A percentile compares a stretch with the other conserved stretches of the same genome.
phyloP scores from a whole-genome alignment of 2,113 vertebrate species.

The Seriola quinqueradiata region DNA sequence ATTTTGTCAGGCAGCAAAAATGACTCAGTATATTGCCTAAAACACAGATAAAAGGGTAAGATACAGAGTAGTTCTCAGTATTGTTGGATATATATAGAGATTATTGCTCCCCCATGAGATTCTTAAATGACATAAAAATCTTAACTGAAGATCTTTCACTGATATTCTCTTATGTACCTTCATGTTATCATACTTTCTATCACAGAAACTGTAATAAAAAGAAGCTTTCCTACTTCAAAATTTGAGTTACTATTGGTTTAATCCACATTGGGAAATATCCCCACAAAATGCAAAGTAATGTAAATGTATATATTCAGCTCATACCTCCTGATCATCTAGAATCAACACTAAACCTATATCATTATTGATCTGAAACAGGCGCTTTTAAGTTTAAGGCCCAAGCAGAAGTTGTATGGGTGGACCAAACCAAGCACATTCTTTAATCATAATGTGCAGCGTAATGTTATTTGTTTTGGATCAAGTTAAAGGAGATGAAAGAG shows the following conservation, averaged over 20 bases:
- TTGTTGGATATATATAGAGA: background rate
- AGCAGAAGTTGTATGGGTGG: slow-evolving; percentile 30
- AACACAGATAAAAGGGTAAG: slow-evolving; percentile 13
- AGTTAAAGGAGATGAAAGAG: slow-evolving; percentile 69
- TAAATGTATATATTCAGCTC: background rate
- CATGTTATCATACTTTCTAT: background rate
- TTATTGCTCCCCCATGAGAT: background rate
- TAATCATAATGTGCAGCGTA: slow-evolving; percentile 52
- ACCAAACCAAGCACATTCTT: slow-evolving; percentile 48
- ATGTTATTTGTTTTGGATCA: slow-evolving; percentile 70
- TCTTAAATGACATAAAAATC: background rate
- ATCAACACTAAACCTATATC: slow-evolving; percentile 1
- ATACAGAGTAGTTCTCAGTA: background rate
- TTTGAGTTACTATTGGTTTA: background rate
- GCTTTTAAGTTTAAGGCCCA: slow-evolving; percentile 2
- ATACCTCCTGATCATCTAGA: slow-evolving; percentile 5
- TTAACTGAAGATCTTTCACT: background rate
- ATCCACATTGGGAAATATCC: background rate
- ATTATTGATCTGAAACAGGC: slow-evolving; percentile 14
- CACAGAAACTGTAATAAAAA: background rate
- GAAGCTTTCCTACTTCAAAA: too few relatives aligned
- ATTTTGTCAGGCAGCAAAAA: slow-evolving; percentile 25
- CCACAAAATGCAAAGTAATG: background rate
- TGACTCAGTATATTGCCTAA: slow-evolving; percentile 19
- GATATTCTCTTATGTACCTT: background rate